phyloP scores from a whole-genome alignment of 2,888 invertebrate genomes.

The Tenthredo distinguenda region DNA sequence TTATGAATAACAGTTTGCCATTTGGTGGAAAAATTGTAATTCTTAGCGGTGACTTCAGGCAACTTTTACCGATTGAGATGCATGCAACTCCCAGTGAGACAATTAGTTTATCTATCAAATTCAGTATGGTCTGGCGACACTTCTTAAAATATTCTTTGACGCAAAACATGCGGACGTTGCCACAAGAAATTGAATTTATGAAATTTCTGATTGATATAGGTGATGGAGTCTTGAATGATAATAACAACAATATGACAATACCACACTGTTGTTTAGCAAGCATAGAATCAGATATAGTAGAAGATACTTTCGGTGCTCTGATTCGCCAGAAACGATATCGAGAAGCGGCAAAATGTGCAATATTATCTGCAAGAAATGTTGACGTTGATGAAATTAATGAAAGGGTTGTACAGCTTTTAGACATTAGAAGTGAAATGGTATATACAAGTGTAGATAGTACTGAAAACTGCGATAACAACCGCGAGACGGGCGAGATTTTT shows the following conservation, averaged over 20 bases:
- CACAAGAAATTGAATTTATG: constrained; percentile 57
- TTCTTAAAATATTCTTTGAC: constrained; percentile 60
- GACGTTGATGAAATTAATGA: constrained; percentile 61
- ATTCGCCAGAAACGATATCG: too few relatives aligned
- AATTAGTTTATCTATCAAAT: constrained; percentile 62
- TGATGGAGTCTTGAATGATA: constrained; percentile 58
- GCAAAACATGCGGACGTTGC: constrained; percentile 53
- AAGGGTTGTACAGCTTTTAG: constrained; percentile 56
- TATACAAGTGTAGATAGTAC: constrained; percentile 55
- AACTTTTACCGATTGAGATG: constrained; percentile 11
- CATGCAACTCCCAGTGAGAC: constrained; percentile 50
- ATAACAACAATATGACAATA: constrained; percentile 55
- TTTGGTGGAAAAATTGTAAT: constrained; percentile 63
- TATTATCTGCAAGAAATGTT: constrained; percentile 58
- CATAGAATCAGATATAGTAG: constrained; percentile 54
- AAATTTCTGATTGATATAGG: constrained; percentile 58
- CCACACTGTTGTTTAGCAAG: constrained; percentile 55
- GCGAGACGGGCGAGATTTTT: constrained; percentile 47
- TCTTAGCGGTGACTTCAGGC: constrained; percentile 55
- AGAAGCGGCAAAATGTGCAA: constrained; percentile 56
- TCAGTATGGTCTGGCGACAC: constrained; percentile 58
- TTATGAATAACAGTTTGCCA: constrained; percentile 60
- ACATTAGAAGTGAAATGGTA: constrained; percentile 52
- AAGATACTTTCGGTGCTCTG: constrained; percentile 54
- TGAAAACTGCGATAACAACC: constrained; percentile 54